Conservation (phyloP, 2,113 vertebrate species). For the Gorsachius goisagi region DNA sequence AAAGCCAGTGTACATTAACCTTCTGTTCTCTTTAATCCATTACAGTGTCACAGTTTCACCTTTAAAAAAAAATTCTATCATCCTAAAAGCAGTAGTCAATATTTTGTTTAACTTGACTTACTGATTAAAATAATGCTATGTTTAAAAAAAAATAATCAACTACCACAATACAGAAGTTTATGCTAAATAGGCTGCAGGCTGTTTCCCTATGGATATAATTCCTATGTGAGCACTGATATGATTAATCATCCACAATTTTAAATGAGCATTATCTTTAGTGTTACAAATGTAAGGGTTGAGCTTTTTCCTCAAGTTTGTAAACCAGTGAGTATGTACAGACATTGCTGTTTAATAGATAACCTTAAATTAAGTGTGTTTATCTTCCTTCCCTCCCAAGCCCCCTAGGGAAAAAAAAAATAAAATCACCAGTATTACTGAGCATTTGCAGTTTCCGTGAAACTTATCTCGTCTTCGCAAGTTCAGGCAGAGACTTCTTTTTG, state of each 20-base stretch:
- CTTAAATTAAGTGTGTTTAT: slow-evolving; percentile 30
- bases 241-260: slow-evolving; percentile 41
- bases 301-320: slow-evolving; percentile 23
- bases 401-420: neutral
- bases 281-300: slow-evolving; percentile 35
- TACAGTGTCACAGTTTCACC: slow-evolving; percentile 60
- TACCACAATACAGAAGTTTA: slow-evolving; percentile 53
- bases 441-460: slow-evolving; percentile 26
- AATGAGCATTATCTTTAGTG: slow-evolving; percentile 55
- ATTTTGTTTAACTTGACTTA: slow-evolving; percentile 63
- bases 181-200: slow-evolving; percentile 54
- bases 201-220: slow-evolving; percentile 34
- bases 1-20: slow-evolving; percentile 62
- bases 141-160: slow-evolving; percentile 25
- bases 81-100: slow-evolving; percentile 70
- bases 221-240: slow-evolving; percentile 53
- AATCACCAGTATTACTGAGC: slow-evolving; percentile 35
- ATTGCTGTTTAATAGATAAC: slow-evolving; percentile 21
- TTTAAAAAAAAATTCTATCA: slow-evolving; percentile 38
- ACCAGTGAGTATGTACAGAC: slow-evolving; percentile 41
- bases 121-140: slow-evolving; percentile 66
- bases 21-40: slow-evolving; percentile 35
- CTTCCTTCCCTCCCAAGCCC: neutral
- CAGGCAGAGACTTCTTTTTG: neutral
- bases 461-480: neutral